Evolutionary conservation across 2,888 invertebrate genomes (phyloP).

Genomic region (Clunio marinus): DNA sequence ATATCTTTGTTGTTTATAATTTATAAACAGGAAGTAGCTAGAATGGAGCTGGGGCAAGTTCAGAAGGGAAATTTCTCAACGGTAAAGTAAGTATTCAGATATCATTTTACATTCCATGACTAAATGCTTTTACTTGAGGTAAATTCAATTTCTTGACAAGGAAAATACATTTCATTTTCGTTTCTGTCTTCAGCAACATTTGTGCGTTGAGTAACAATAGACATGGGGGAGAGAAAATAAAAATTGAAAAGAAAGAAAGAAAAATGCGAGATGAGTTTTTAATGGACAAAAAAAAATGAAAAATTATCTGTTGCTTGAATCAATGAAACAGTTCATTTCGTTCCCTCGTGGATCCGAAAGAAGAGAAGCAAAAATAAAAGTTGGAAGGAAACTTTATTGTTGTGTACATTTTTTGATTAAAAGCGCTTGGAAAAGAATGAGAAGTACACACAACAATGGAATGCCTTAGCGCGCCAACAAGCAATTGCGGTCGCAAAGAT

Average conservation of each 20-base stretch:
- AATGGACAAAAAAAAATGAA: slow-evolving; percentile 34
- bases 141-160: slow-evolving; percentile 5
- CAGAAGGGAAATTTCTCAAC: not conserved
- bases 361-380: too few relatives aligned
- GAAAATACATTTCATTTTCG: slow-evolving; percentile 6
- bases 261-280: not conserved
- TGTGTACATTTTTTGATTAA: slow-evolving; percentile 32
- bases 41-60: not conserved
- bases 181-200: not conserved
- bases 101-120: slow-evolving; percentile 23
- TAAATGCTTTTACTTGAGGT: slow-evolving; percentile 11
- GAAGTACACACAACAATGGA: slow-evolving; percentile 16
- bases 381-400: slow-evolving; percentile 29
- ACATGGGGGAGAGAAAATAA: not conserved
- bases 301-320: slow-evolving; percentile 34
- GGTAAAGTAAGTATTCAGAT: slow-evolving; percentile 4
- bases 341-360: too few relatives aligned
- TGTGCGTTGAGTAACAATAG: not conserved
- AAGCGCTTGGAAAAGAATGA: slow-evolving; percentile 5
- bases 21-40: not conserved
- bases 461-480: slow-evolving; percentile 9
- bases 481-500: slow-evolving; percentile 14
- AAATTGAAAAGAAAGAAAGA: not conserved
- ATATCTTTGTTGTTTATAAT: not conserved
- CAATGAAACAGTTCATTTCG: slow-evolving; percentile 33